These are phyloP conservation scores for Kryphioiulus occultus DNA, from an alignment of 2,888 invertebrate genomes.

Conservation along the genomic window DNA sequence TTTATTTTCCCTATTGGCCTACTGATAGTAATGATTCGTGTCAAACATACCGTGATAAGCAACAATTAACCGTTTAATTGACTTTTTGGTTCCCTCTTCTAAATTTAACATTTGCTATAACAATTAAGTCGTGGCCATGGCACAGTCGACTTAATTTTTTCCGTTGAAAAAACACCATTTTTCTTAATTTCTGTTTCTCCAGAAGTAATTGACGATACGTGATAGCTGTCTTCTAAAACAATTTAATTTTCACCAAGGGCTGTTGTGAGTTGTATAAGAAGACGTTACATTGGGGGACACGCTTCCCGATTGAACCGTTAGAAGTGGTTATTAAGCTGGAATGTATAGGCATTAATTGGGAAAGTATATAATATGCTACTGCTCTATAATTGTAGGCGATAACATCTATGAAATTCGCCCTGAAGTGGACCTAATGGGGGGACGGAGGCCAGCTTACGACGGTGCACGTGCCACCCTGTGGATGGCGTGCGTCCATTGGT, in stretches of 20 bases:
- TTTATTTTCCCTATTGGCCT: neutral
- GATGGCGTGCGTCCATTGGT: slow-evolving; percentile 30
- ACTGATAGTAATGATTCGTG: neutral
- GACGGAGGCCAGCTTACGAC: neutral
- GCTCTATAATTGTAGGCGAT: neutral
- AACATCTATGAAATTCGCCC: slow-evolving; percentile 11
- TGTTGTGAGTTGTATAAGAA: neutral
- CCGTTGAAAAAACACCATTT: neutral
- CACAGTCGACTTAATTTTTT: neutral
- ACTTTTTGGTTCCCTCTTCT: neutral
- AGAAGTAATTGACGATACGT: neutral
- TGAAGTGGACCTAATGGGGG: neutral
- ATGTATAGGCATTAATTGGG: slow-evolving; percentile 7
- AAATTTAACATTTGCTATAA: neutral
- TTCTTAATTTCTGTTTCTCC: neutral
- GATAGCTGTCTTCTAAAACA: neutral
- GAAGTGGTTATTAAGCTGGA: neutral
- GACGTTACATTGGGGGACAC: slow-evolving; percentile 19
- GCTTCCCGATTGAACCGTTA: neutral
- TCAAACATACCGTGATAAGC: slow-evolving; percentile 32
- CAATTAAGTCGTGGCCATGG: neutral
- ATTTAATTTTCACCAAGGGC: neutral
- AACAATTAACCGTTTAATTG: slow-evolving; percentile 13
- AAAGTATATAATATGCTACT: neutral
- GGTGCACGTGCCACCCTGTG: slow-evolving; percentile 21